A percentile compares a stretch with the other conserved stretches of the same genome.
phyloP scores from a whole-genome alignment of 2,113 vertebrate species.

The Rhombomys opimus region DNA sequence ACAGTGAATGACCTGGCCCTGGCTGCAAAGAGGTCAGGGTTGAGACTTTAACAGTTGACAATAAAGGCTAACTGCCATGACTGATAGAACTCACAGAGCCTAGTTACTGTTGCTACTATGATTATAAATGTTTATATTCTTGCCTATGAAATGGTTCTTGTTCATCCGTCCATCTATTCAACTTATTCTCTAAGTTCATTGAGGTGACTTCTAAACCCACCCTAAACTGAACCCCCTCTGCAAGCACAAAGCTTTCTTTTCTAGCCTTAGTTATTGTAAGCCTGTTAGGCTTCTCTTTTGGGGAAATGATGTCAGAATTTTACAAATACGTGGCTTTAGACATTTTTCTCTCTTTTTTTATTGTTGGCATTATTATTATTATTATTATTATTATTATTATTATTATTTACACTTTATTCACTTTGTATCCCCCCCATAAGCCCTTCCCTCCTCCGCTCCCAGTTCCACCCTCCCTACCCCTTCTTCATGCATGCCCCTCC shows the following conservation, averaged over 20 bases:
- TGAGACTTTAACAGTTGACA: neutral
- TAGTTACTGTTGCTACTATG: neutral
- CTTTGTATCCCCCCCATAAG: no score
- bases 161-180: neutral
- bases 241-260: neutral
- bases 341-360: neutral
- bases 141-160: neutral
- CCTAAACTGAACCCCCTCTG: neutral
- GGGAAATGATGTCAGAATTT: neutral
- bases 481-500: no score
- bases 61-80: neutral
- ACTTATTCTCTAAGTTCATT: rapidly evolving
- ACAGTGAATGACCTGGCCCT: neutral
- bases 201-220: neutral
- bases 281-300: neutral
- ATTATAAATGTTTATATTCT: neutral
- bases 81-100: neutral
- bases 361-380: no score
- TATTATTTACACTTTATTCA: no score
- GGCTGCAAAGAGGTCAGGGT: neutral
- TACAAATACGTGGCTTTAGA: neutral
- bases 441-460: no score
- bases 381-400: no score
- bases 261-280: neutral
- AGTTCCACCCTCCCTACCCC: no score